A percentile compares a stretch with the other conserved stretches of the same genome.
phyloP scores from a whole-genome alignment of 2,888 invertebrate genomes.

The Agrotis clavis region DNA sequence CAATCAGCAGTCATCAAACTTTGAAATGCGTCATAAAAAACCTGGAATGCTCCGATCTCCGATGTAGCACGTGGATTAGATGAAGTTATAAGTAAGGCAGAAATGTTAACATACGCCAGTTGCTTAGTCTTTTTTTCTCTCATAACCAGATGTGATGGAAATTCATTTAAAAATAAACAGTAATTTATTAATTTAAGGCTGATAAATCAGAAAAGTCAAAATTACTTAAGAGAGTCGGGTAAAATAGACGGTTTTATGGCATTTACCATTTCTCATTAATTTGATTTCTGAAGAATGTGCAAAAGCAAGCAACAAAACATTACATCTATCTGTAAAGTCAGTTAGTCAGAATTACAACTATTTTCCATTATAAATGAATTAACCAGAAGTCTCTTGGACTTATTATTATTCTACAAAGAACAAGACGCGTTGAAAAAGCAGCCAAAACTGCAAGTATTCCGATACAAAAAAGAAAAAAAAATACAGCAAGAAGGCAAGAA shows the following conservation, averaged over 20 bases:
- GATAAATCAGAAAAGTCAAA: no score
- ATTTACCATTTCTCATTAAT: background rate
- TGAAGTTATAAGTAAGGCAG: constrained; percentile 32
- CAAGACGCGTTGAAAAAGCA: background rate
- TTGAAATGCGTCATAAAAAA: constrained; percentile 45
- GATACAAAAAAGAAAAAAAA: background rate
- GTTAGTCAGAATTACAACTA: background rate
- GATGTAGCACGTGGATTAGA: constrained; percentile 9
- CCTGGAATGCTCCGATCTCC: constrained; percentile 29
- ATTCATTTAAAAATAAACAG: no score
- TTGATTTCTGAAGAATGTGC: no score
- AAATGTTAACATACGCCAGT: constrained; percentile 12
- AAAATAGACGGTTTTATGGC: no score
- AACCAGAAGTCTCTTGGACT: no score
- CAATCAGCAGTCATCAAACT: constrained; percentile 34
- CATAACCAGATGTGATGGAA: background rate
- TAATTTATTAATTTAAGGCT: no score
- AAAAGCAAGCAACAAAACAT: background rate
- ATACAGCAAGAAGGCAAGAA: background rate
- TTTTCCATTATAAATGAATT: background rate
- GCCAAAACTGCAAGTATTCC: background rate
- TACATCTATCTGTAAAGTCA: background rate
- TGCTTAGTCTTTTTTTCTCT: background rate
- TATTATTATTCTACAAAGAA: background rate
- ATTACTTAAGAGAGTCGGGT: no score